Base-by-base conservation (phyloP, 2,113 vertebrate species). In the Nettapus auritus region DNA sequence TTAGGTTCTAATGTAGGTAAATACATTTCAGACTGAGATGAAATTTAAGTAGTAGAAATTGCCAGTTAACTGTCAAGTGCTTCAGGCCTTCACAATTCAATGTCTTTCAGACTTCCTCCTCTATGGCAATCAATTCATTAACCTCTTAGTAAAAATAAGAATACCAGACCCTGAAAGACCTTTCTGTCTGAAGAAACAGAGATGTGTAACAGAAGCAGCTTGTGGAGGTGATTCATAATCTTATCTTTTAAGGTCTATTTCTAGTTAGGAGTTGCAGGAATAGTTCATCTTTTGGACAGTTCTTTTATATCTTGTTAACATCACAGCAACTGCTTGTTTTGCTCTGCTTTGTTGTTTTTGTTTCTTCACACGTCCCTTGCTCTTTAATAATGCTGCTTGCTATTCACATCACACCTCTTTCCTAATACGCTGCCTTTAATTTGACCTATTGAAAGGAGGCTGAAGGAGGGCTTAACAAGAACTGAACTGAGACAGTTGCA, bases 201-300 rank as follows among this genome's bases (percentile, higher is more conserved):
- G 15, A 31, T 0, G 0, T 22, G 7, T 42, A 34, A 23, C 18
- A 76, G 28, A 68, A 20, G 4, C 67, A 28, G 3, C 11, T 55
- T 44, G 5, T 63, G 16, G 31, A 44, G 17, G 57, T 69, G 19
- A 17, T 28, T 46, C 0, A 4, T 42, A 29, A 87, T 12, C 21
- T 62, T 5, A 2, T 33, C 21, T 55, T 74, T 89, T 17, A 60
- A 85, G 59, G 34, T 25, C 38, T 70, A 4, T 11, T 66, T 77
- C 69, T 89, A 78, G 34, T 6, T 12, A 56, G 20, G 8, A 5
- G 59, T 18, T 38, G 67, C 12, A 48, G 46, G 25, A 82, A 28
- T 22, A 33, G n/a, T 50, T 21, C 19, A 17, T 56, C 8, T 76
- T 76, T 34, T 42, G 20, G 26, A 59, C 13, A 42, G 46, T 5